Evolutionary conservation across 2,797 vertebrate genomes (phyloP).

Genomic region (Mus caroli): DNA sequence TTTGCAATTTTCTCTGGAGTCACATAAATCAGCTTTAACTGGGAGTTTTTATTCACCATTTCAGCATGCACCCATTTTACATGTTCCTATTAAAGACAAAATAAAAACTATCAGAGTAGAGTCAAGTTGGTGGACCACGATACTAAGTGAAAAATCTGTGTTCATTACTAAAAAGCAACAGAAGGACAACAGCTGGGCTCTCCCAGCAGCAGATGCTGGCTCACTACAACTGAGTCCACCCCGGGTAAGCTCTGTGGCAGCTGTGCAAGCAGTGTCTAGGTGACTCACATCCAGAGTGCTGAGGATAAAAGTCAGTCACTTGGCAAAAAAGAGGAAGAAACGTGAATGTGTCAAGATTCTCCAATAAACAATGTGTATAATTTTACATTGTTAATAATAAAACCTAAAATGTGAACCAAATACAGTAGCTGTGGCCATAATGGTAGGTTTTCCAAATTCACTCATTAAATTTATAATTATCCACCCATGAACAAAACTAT

Average conservation of each 20-base stretch:
- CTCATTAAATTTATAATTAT: slow-evolving; percentile 30
- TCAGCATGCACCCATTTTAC: slow-evolving; percentile 93
- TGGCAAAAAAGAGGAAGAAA: neutral
- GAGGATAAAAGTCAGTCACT: neutral
- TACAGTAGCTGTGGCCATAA: neutral
- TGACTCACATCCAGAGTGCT: slow-evolving; percentile 10
- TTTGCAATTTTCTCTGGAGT: slow-evolving; percentile 98
- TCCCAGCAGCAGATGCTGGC: slow-evolving; percentile 13
- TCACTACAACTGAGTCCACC: slow-evolving; percentile 25
- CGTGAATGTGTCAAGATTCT: neutral
- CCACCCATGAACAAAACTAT: neutral
- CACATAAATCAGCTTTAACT: slow-evolving; percentile 96
- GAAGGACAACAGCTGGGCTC: neutral
- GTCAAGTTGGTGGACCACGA: neutral
- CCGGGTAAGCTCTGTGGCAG: neutral
- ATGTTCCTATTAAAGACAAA: slow-evolving; percentile 90
- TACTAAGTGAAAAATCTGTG: neutral
- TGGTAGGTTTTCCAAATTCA: slow-evolving; percentile 42
- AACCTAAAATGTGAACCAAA: slow-evolving; percentile 30
- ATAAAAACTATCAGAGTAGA: neutral
- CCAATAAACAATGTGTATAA: slow-evolving; percentile 39
- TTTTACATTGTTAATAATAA: slow-evolving; percentile 41
- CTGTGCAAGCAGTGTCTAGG: neutral
- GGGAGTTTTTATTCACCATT: slow-evolving; percentile 90
- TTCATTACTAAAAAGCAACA: neutral